phyloP scores from a whole-genome alignment of 30 jellyfish, hydroid and myxozoan species.

The Morbakka virulenta region DNA sequence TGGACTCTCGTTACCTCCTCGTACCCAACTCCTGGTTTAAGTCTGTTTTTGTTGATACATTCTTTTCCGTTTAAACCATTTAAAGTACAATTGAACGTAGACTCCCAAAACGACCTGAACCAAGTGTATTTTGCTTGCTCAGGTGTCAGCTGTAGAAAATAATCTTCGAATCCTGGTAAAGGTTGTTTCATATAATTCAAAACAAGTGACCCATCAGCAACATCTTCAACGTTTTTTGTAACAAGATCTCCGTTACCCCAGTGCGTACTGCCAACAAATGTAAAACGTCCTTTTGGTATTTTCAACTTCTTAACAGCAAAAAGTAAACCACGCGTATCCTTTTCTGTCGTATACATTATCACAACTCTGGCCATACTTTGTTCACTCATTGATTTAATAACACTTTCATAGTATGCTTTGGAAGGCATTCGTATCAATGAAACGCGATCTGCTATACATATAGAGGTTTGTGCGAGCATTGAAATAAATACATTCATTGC shows the following conservation, averaged over 20 bases:
- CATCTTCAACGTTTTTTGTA: conserved; percentile 10
- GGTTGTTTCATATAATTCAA: neutral
- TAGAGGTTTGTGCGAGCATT: neutral
- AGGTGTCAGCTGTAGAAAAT: conserved; percentile 43
- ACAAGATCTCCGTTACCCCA: neutral
- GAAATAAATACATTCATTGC: conserved; percentile 16
- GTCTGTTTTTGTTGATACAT: conserved; percentile 33
- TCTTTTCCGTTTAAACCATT: neutral
- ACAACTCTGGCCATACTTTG: conserved; percentile 34
- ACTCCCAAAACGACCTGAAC: conserved; percentile 57
- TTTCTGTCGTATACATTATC: conserved; percentile 22
- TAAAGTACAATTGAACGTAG: conserved; percentile 25
- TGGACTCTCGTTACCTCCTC: conserved; percentile 15
- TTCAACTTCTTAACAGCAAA: conserved; percentile 12
- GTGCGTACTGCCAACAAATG: conserved; percentile 2
- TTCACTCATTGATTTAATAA: neutral
- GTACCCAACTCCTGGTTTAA: conserved; percentile 27
- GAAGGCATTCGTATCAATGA: conserved; percentile 13
- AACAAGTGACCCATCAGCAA: conserved; percentile 46
- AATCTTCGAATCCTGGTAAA: conserved; percentile 12
- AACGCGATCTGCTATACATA: conserved; percentile 42
- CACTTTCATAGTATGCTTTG: neutral
- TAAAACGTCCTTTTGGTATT: neutral
- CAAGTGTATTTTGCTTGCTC: conserved; percentile 12
- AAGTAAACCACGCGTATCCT: conserved; percentile 47